phyloP scores from a whole-genome alignment of 1,140 invertebrate genomes.

The Brachionus koreanus region DNA sequence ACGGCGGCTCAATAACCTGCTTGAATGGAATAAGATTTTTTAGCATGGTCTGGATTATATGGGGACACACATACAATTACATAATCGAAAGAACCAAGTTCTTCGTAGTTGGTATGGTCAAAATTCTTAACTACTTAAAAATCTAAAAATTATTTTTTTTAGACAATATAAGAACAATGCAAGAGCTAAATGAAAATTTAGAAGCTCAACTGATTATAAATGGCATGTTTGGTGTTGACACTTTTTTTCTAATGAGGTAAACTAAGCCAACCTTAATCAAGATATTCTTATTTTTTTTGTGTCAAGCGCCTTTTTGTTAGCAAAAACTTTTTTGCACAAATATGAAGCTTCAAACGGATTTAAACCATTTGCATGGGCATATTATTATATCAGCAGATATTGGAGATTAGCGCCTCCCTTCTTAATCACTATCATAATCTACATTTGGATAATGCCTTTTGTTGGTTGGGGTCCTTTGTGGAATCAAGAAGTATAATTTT shows the following conservation, averaged over 20 bases:
- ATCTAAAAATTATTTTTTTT: background rate
- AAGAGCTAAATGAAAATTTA: background rate
- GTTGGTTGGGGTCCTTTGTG: constrained; percentile 38
- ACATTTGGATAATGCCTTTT: background rate
- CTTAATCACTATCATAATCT: constrained; percentile 12
- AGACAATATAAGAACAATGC: constrained; percentile 37
- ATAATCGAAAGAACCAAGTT: constrained; percentile 14
- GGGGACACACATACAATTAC: constrained; percentile 45
- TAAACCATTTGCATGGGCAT: constrained; percentile 28
- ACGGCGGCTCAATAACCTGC: constrained; percentile 27
- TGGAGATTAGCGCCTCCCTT: constrained; percentile 36
- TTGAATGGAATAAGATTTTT: constrained; percentile 43
- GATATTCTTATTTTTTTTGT: too few species aligned
- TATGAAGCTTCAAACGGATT: constrained; percentile 16
- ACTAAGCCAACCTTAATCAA: background rate
- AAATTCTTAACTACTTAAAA: background rate
- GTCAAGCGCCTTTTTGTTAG: constrained; percentile 37
- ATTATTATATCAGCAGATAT: constrained; percentile 40
- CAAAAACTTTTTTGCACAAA: constrained; percentile 5
- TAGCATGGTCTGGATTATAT: constrained; percentile 44
- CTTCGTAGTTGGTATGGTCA: background rate
- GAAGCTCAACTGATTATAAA: constrained; percentile 42
- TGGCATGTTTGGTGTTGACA: constrained; percentile 41
- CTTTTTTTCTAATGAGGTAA: constrained; percentile 42
- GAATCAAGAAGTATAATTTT: background rate